Evolutionary conservation across 2,113 vertebrate genomes (phyloP).

Genomic region (Crotalus tigris): DNA sequence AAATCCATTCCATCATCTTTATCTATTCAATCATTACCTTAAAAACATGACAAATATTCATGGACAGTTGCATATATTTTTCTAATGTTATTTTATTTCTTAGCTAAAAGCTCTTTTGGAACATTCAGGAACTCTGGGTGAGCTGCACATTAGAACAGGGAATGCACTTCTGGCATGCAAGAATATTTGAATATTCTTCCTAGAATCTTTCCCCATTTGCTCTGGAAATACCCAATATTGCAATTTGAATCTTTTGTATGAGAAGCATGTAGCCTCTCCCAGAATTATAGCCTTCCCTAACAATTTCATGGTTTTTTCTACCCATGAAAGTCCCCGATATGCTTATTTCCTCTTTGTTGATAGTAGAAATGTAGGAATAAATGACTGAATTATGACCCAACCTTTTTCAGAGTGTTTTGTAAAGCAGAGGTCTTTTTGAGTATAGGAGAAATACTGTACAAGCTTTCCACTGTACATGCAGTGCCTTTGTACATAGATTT

Average conservation of each 20-base stretch:
- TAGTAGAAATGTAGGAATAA: neutral
- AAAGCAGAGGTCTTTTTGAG: neutral
- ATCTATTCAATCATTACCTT: neutral
- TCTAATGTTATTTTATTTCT: neutral
- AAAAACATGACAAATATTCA: neutral
- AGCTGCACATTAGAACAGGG: neutral
- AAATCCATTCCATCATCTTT: neutral
- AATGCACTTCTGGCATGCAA: neutral
- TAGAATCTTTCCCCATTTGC: neutral
- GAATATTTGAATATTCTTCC: neutral
- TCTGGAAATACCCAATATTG: neutral
- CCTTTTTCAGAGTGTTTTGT: neutral
- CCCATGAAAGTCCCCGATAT: neutral
- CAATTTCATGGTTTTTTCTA: neutral
- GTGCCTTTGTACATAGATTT: neutral
- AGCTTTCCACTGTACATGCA: neutral
- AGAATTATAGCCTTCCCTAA: neutral
- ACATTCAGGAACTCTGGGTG: neutral
- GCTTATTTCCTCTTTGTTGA: neutral
- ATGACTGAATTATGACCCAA: neutral
- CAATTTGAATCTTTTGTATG: neutral
- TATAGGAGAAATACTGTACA: neutral
- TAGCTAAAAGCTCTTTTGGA: neutral
- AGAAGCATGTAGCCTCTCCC: neutral
- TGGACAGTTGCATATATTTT: neutral